phyloP scores from a whole-genome alignment of 2,888 invertebrate genomes.

The Xestia sexstrigata region DNA sequence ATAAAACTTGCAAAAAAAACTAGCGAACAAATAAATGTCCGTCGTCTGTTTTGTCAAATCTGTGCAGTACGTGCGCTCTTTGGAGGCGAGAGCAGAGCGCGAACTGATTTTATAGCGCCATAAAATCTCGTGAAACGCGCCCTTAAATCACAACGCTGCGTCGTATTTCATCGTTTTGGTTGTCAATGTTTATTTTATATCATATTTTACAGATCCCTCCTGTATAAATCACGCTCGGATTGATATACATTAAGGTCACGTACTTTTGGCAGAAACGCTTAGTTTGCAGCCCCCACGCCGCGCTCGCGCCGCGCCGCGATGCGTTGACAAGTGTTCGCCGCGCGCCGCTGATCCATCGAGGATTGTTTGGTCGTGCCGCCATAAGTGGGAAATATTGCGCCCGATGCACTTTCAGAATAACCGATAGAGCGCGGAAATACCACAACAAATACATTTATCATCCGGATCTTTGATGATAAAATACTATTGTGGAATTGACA shows the following conservation, averaged over 20 bases:
- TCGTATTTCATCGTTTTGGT: conserved; percentile 90
- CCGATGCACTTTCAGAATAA: conserved; percentile 61
- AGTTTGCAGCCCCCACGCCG: conserved; percentile 75
- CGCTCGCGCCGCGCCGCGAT: conserved; percentile 34
- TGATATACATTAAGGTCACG: conserved; percentile 91
- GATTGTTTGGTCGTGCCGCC: conserved; percentile 50
- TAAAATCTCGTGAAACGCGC: conserved; percentile 90
- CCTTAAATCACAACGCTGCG: conserved; percentile 89
- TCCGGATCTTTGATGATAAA: conserved; percentile 34
- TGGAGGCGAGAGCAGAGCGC: conserved; percentile 74
- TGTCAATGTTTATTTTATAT: conserved; percentile 91
- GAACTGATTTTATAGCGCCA: conserved; percentile 90
- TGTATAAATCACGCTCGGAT: conserved; percentile 88
- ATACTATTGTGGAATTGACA: conserved; percentile 43
- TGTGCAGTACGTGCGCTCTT: conserved; percentile 86
- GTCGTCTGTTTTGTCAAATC: conserved; percentile 90
- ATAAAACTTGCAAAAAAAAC: conserved; percentile 89
- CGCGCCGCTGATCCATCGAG: conserved; percentile 57
- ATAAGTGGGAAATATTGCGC: conserved; percentile 64
- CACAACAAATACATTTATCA: conserved; percentile 42
- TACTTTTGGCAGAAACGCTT: conserved; percentile 88
- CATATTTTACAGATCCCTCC: conserved; percentile 90
- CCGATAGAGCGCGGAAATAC: conserved; percentile 39
- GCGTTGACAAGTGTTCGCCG: conserved; percentile 81
- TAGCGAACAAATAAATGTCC: conserved; percentile 88